Base-by-base conservation (phyloP, 2,888 invertebrate species). In the Idaea dimidiata region DNA sequence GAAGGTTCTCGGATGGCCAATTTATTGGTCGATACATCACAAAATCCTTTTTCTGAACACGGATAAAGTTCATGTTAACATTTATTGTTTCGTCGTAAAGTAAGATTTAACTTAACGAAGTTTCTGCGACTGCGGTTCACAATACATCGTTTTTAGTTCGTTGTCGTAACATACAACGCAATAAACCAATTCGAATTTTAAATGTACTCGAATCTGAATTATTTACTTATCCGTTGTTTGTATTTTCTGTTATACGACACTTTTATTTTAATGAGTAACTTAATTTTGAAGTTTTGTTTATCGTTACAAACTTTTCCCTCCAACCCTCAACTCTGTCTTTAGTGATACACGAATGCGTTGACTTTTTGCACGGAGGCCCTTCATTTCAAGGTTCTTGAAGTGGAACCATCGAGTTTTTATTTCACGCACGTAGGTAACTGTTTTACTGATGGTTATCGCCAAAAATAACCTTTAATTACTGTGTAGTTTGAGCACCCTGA, bases 391-490 rank as follows among this genome's bases (percentile, higher is more conserved):
- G 90, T 86, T 78, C 68, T 69, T 73, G 73, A 79, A 78, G 83
- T 83, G 79, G 78, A 77, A 81, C 81, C 87, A 88, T 84, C 85
- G 82, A 76, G 80, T 88, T 90, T 90, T 91, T 89, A 86, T 86
- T 87, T 86, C 84, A 82, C 77, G 74, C 84, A 86, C 81, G 89
- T 86, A 87, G 84, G 88, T 89, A 87, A 89, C 90, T 86, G 89
- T 88, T 90, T 89, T 86, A 87, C 88, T 86, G 91, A 91, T 91
- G 88, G 88, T 87, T 91, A 91, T 91, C 91, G 86, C 86, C 88
- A 89, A 90, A 91, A 91, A 91, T 91, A 91, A 91, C 91, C 91
- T 92, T 91, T 92, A 92, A 92, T 92, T 92, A 91, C 90, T 82
- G 86, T 87, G 87, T 88, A 86, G 89, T 89, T 87, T 87, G 86